Percentiles rank a stretch among this genome's conserved stretches.
phyloP scores from a whole-genome alignment of 2,888 invertebrate species.

The Muscina levida region DNA sequence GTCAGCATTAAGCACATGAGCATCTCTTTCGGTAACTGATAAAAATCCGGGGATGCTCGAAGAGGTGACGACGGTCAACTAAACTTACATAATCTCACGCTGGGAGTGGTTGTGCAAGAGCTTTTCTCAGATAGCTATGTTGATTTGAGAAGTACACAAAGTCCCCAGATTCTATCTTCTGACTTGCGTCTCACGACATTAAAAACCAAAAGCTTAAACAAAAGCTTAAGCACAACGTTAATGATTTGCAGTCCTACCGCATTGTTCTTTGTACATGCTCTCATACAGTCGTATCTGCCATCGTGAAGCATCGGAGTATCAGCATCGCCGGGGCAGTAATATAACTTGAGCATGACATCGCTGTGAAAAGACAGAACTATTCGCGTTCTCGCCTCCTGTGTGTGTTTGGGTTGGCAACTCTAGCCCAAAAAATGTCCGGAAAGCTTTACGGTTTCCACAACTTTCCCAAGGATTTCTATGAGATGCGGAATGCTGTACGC shows the following conservation, averaged over 20 bases:
- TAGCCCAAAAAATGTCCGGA: neutral
- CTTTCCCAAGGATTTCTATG: slow-evolving; percentile 60
- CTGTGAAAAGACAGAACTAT: neutral
- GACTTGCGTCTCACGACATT: slow-evolving; percentile 16
- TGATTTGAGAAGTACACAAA: slow-evolving; percentile 40
- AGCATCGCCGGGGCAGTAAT: no score
- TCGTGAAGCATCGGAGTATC: no score
- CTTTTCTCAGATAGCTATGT: slow-evolving; percentile 44
- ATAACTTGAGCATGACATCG: no score
- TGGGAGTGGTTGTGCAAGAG: slow-evolving; percentile 65
- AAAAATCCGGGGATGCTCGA: slow-evolving; percentile 62
- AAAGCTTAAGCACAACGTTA: no score
- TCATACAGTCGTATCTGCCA: no score
- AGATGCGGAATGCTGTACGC: slow-evolving; percentile 57
- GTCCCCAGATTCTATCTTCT: slow-evolving; percentile 60
- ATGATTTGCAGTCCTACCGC: no score
- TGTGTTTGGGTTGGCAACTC: slow-evolving; percentile 22
- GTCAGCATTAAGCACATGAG: slow-evolving; percentile 49
- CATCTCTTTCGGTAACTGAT: slow-evolving; percentile 47
- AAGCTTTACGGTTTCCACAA: neutral
- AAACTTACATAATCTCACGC: slow-evolving; percentile 63
- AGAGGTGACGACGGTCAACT: slow-evolving; percentile 62
- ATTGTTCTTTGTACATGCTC: no score
- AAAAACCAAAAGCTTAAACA: slow-evolving; percentile 4
- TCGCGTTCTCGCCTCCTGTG: neutral